Percentiles rank a stretch among this genome's conserved stretches.
These are phyloP conservation scores for Calosoma granatense DNA, from an alignment of 1,140 invertebrate genomes.

Conservation along the genomic window DNA sequence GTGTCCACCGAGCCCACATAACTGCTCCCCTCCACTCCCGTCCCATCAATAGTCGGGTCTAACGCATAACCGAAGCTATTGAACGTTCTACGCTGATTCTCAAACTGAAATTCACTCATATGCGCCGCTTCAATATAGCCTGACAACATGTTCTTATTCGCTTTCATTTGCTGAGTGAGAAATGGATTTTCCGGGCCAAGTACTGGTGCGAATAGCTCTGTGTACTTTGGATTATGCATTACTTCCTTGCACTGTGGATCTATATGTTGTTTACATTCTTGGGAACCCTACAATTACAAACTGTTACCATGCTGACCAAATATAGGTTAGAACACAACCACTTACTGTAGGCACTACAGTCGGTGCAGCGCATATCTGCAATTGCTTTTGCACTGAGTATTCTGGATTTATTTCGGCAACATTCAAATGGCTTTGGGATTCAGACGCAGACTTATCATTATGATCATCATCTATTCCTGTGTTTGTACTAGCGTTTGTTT, in stretches of 20 bases:
- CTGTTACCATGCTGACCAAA: background rate
- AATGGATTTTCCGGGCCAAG: conserved; percentile 87
- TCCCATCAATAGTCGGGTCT: conserved; percentile 78
- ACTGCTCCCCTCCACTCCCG: conserved; percentile 46
- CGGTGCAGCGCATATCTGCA: conserved; percentile 69
- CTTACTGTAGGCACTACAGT: conserved; percentile 65
- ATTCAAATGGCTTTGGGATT: no score
- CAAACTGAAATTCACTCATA: conserved; percentile 96
- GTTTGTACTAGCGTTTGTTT: conserved; percentile 16
- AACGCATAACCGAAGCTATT: conserved; percentile 90
- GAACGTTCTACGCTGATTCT: conserved; percentile 94
- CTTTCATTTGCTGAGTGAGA: conserved; percentile 77
- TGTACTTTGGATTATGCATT: conserved; percentile 86
- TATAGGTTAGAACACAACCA: conserved; percentile 8
- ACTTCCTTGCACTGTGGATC: conserved; percentile 72
- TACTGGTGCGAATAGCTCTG: conserved; percentile 88
- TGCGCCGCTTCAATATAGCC: conserved; percentile 93
- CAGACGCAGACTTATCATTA: background rate
- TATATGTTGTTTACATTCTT: conserved; percentile 47
- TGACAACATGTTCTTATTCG: conserved; percentile 82
- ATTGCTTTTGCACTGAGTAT: conserved; percentile 39
- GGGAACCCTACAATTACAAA: conserved; percentile 37
- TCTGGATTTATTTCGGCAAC: conserved; percentile 11
- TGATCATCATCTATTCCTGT: conserved; percentile 1
- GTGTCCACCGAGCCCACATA: conserved; percentile 56